These are phyloP conservation scores for Amblyraja radiata DNA, from an alignment of 2,797 vertebrate species.

Conservation along the genomic window DNA sequence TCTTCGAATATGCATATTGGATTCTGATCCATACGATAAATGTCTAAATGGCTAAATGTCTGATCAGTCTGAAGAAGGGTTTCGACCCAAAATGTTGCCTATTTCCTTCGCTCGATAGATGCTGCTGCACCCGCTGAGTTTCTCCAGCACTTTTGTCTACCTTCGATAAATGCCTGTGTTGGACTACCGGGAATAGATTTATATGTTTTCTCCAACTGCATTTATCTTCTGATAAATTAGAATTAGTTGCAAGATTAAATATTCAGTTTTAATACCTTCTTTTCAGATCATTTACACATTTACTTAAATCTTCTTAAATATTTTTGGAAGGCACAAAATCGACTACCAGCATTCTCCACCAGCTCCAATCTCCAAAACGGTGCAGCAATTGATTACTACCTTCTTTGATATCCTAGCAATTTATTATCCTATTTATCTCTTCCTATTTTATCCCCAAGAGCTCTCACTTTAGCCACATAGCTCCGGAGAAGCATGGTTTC, in stretches of 20 bases:
- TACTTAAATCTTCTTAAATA: conserved; percentile 17
- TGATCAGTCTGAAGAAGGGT: too few relatives aligned
- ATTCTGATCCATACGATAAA: background rate
- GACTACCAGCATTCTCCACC: background rate
- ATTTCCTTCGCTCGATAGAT: too few relatives aligned
- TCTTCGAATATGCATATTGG: too few relatives aligned
- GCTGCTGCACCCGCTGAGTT: too few relatives aligned
- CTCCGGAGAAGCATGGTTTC: conserved; percentile 9
- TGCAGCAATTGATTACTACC: background rate
- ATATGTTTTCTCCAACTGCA: too few relatives aligned
- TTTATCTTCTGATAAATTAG: background rate
- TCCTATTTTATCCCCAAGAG: conserved; percentile 2
- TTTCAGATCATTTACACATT: background rate
- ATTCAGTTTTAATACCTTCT: background rate
- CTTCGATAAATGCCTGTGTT: background rate
- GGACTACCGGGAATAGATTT: background rate
- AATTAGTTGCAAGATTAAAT: background rate
- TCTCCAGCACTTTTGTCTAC: too few relatives aligned
- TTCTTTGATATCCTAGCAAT: background rate
- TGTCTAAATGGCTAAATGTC: too few relatives aligned
- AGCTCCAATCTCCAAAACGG: background rate
- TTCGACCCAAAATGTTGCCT: too few relatives aligned
- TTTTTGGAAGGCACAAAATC: background rate
- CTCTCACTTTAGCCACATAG: conserved; percentile 5
- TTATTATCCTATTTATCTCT: conserved; percentile 26